These are phyloP conservation scores for Paradoxurus hermaphroditus DNA, from an alignment of 2,113 vertebrate genomes.

Conservation along the genomic window DNA sequence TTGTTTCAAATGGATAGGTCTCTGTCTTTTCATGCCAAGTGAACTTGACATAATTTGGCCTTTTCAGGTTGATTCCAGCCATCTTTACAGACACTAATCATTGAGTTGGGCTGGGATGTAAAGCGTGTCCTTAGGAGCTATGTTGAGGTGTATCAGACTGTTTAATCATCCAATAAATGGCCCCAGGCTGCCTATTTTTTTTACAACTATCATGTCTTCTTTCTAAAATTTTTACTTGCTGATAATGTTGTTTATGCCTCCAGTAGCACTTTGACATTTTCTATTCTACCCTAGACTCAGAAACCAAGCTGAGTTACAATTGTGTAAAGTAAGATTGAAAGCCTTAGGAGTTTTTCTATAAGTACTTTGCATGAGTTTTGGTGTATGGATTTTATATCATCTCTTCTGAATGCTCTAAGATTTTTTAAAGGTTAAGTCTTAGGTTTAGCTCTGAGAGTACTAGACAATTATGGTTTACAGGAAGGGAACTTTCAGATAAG, in stretches of 20 bases:
- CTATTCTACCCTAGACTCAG: neutral
- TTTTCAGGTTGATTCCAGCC: constrained; percentile 3
- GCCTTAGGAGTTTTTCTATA: constrained; percentile 10
- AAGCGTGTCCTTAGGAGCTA: neutral
- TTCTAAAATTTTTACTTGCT: constrained; percentile 23
- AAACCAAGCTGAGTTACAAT: constrained; percentile 41
- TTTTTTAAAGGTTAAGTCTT: constrained; percentile 38
- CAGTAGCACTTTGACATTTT: constrained; percentile 39
- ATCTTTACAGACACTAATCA: neutral
- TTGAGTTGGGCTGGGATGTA: neutral
- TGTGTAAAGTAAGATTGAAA: neutral
- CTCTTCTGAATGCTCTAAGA: neutral
- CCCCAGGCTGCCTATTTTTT: neutral
- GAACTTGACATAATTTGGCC: neutral
- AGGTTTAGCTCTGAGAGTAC: constrained; percentile 3
- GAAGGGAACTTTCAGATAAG: neutral
- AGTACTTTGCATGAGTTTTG: constrained; percentile 16
- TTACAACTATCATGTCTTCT: neutral
- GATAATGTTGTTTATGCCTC: constrained; percentile 39
- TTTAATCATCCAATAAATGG: constrained; percentile 50
- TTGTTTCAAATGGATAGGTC: constrained; percentile 38
- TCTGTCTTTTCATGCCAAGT: neutral
- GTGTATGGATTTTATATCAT: constrained; percentile 33
- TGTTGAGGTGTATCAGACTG: neutral
- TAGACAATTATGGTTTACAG: constrained; percentile 16